A percentile compares a stretch with the other conserved stretches of the same genome.
Conservation (phyloP, 2,888 invertebrate genomes). For the Cheilosia variabilis region DNA sequence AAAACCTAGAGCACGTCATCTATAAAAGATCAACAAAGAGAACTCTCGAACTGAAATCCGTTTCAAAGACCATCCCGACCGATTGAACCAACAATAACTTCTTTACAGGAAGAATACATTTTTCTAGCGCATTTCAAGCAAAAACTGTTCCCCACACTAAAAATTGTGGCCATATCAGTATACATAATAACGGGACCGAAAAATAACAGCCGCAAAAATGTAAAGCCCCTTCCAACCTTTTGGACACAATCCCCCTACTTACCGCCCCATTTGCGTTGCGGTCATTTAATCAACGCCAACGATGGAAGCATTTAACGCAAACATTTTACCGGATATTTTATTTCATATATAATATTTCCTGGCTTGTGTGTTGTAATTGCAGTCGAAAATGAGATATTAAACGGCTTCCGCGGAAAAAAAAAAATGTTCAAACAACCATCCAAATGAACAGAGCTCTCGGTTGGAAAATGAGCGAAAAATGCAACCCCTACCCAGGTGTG, state of each 20-base stretch:
- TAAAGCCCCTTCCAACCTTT: not conserved
- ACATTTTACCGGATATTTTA: constrained; percentile 20
- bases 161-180: too few species aligned
- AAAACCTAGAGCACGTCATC: too few species aligned
- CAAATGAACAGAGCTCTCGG: not conserved
- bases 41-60: too few species aligned
- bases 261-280: not conserved
- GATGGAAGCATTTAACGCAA: constrained; percentile 6
- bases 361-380: constrained; percentile 2
- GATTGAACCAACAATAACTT: too few species aligned
- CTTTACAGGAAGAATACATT: too few species aligned
- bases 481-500: not conserved
- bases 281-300: constrained; percentile 12
- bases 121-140: too few species aligned
- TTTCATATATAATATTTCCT: constrained; percentile 14
- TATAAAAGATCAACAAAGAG: too few species aligned
- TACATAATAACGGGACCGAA: too few species aligned
- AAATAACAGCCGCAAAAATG: too few species aligned
- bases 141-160: too few species aligned
- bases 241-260: not conserved
- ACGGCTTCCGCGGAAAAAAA: constrained; percentile 8
- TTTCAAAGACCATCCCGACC: too few species aligned
- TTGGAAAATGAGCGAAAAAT: constrained; percentile 20
- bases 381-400: constrained; percentile 43
- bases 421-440: not conserved